phyloP scores from a whole-genome alignment of 2,797 vertebrate species.

The Gymnoscopelus braueri region DNA sequence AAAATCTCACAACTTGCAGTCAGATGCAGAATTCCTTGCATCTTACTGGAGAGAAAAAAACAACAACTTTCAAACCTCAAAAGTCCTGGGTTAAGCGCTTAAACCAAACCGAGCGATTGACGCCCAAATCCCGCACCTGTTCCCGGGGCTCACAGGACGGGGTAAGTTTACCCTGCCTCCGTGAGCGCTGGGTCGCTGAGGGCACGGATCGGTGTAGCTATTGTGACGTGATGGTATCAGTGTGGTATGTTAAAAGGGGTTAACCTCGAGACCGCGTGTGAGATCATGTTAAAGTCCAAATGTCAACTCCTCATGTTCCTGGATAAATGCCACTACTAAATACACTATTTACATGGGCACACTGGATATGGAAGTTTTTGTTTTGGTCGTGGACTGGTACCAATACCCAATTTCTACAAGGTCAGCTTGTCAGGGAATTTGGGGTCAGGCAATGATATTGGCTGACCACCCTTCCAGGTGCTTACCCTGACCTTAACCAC shows the following conservation, averaged over 20 bases:
- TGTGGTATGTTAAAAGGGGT: slow-evolving; percentile 58
- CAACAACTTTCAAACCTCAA: slow-evolving; percentile 26
- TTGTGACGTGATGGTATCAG: slow-evolving; percentile 72
- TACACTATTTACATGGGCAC: not conserved
- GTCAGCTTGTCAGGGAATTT: too few relatives aligned
- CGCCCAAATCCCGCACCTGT: slow-evolving; percentile 77
- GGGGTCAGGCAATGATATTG: too few relatives aligned
- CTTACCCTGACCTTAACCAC: too few relatives aligned
- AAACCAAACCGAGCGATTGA: slow-evolving; percentile 39
- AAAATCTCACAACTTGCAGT: too few relatives aligned
- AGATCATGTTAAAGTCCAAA: slow-evolving; percentile 56
- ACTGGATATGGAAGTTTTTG: not conserved
- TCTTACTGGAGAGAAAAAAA: slow-evolving; percentile 33
- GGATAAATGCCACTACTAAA: not conserved
- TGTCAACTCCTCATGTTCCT: slow-evolving; percentile 41
- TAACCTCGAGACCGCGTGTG: slow-evolving; percentile 51
- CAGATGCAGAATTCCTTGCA: slow-evolving; percentile 27
- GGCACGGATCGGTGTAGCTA: slow-evolving; percentile 58
- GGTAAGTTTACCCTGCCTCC: slow-evolving; percentile 54
- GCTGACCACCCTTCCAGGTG: too few relatives aligned
- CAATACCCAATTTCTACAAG: too few relatives aligned
- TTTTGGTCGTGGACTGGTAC: not conserved
- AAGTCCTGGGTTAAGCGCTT: slow-evolving; percentile 30
- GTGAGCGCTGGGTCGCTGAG: slow-evolving; percentile 36
- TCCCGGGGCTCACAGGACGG: slow-evolving; percentile 58